Evolutionary conservation across 2,113 vertebrate species (phyloP), one percentile per base, ranked within the genome.

Genomic region (Ameiurus melas): DNA sequence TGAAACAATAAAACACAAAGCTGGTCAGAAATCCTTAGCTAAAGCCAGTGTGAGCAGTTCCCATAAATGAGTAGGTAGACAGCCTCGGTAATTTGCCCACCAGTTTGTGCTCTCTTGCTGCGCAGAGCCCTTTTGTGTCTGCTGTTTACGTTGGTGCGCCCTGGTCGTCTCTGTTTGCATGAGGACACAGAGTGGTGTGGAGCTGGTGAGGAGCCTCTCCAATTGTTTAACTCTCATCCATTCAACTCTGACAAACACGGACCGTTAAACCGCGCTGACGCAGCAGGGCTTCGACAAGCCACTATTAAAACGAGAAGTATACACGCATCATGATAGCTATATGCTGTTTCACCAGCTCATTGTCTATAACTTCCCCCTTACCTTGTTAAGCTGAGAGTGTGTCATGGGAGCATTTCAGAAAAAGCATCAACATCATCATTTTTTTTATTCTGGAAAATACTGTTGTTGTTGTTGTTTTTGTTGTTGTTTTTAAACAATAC

Each of bases 191-290:
- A 92, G 87, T 83, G 81, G 58, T 62, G 10, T 83, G 89, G 90
- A 90, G 91, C 86, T 90, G 92, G 87, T 89, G 71, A 94, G 92
- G 91, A 94, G 94, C 91, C 91, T 94, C 92, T 93, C 91, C 92
- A 94, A 95, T 95, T 96, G 96, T 94, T 95, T 93, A 93, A 93
- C 93, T 94, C 90, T 89, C 91, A 93, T 92, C 93, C 93, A 95
- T 95, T 95, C 94, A 95, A 87, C 85, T 90, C 93, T 94, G 94
- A 96, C 94, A 95, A 95, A 94, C 93, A 94, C 89, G 93, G 93
- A 92, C 92, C 27, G 62, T 85, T 89, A 90, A 88, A 86, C 70
- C 7, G 2, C 16, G n/a, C 87, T 78, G 85, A 86, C 68, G n/a
- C 95, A 93, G 93, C 94, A 93, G 92, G 93, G 91, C 92, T 92